Conservation (phyloP, 2,888 invertebrate species). For the Caenorhabditis imperialis region DNA sequence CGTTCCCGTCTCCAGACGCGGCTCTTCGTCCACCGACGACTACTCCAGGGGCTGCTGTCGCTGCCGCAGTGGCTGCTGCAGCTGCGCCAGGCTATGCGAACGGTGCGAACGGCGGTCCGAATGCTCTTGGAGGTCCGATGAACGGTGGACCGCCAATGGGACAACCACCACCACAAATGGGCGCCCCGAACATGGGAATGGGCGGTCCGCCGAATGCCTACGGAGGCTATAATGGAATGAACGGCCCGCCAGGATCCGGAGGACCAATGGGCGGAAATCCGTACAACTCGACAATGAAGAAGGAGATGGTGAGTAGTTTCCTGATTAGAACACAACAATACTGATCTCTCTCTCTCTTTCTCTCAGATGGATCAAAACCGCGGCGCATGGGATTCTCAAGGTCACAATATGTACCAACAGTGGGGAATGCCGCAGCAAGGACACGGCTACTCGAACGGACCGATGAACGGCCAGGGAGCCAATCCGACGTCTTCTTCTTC, state of each 20-base stretch:
- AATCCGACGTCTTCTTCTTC: slow-evolving; percentile 45
- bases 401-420: slow-evolving; percentile 49
- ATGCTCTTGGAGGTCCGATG: slow-evolving; percentile 6
- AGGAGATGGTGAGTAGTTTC: slow-evolving; percentile 18
- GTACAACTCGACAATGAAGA: slow-evolving; percentile 30
- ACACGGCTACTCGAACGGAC: slow-evolving; percentile 41
- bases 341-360: neutral
- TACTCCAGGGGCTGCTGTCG: slow-evolving; percentile 11
- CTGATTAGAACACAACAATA: no score
- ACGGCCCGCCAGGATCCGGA: slow-evolving; percentile 25
- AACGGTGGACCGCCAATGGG: slow-evolving; percentile 64
- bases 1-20: slow-evolving; percentile 47
- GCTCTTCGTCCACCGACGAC: slow-evolving; percentile 5
- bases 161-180: slow-evolving; percentile 71
- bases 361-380: slow-evolving; percentile 40
- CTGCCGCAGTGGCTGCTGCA: slow-evolving; percentile 8
- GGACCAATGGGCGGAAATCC: slow-evolving; percentile 33
- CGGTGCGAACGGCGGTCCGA: slow-evolving; percentile 1
- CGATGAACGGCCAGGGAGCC: slow-evolving; percentile 42
- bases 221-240: slow-evolving; percentile 41
- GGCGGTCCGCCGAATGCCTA: slow-evolving; percentile 17
- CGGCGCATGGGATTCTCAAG: slow-evolving; percentile 51
- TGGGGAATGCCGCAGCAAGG: slow-evolving; percentile 46
- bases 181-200: slow-evolving; percentile 39
- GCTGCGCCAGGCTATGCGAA: slow-evolving; percentile 18